Conservation (phyloP, 2,113 vertebrate genomes). For the Machaerirhynchus nigripectus region DNA sequence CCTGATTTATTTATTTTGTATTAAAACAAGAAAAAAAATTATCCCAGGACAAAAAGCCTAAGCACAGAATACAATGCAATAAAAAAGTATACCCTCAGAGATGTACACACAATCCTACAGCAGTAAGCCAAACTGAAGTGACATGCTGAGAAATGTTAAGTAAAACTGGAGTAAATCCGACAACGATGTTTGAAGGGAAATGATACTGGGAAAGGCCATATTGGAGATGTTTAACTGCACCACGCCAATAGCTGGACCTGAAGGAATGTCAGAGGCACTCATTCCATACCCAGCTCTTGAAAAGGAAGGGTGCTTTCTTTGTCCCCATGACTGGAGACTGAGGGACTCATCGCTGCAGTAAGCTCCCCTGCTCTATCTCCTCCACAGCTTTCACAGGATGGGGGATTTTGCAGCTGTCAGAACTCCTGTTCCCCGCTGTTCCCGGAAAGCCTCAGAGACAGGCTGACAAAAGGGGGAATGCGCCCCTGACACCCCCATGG, state of each 20-base stretch:
- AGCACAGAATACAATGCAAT: neutral
- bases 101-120: neutral
- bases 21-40: constrained; percentile 19
- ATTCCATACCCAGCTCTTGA: neutral
- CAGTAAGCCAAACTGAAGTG: neutral
- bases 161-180: neutral
- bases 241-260: accelerated
- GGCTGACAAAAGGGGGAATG: neutral
- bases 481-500: accelerated
- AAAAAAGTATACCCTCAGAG: neutral
- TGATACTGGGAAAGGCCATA: accelerated
- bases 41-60: neutral
- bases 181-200: neutral
- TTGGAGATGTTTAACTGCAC: neutral
- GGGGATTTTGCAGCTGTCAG: neutral
- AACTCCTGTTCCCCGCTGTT: neutral
- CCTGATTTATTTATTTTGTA: constrained; percentile 45
- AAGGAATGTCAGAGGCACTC: neutral
- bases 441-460: accelerated
- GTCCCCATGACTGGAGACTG: neutral
- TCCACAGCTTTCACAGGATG: neutral
- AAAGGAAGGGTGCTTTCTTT: neutral
- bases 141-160: neutral
- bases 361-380: neutral
- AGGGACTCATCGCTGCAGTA: accelerated